Base-by-base conservation (phyloP, 1,140 invertebrate species). In the Eumaeus atala region DNA sequence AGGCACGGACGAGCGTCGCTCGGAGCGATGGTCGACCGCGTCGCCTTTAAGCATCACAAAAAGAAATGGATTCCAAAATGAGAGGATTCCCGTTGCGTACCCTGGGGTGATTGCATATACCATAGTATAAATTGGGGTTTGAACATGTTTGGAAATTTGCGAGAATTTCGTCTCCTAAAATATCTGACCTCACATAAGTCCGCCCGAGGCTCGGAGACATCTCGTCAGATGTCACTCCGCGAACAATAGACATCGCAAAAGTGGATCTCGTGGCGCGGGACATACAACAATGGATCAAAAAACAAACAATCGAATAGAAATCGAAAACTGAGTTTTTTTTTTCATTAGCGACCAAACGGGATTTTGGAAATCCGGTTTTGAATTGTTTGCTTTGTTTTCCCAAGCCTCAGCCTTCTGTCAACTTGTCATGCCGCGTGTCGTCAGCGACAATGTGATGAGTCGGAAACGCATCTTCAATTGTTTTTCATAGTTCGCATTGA, bases 261-360 rank as follows among this genome's bases (percentile, higher is more conserved):
- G 82, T 82, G 74, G 76, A 75, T 71, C 77, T 79, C 78, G 75
- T 83, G 77, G 79, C 77, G 67, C 72, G 65, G 69, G 67, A 67
- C 70, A 65, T 58, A 66, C 59, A 76, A 86, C 83, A 86, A 86
- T 84, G 79, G 73, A 54, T 49, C 62, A 61, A 84, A 87, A 87
- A 84, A 84, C 83, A 86, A 86, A 86, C 84, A 84, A 81, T 80
- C 74, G 64, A 75, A 86, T 86, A 84, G 83, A 86, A 84, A 86
- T 83, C 81, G 79, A 86, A 84, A 84, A 84, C 78, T 74, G 74
- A 80, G 72, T 71, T 73, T 80, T 73, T 82, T n/a, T 84, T 78
- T 72, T 65, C 72, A 74, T 73, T 9, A 14, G 74, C 79, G 68
- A 74, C 70, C 42, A 62, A 84, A 86, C 83, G 83, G 83, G 81